A percentile compares a stretch with the other conserved stretches of the same genome.
These are phyloP conservation scores for Danio kyathit DNA, from an alignment of 2,797 vertebrate genomes.

Conservation along the genomic window DNA sequence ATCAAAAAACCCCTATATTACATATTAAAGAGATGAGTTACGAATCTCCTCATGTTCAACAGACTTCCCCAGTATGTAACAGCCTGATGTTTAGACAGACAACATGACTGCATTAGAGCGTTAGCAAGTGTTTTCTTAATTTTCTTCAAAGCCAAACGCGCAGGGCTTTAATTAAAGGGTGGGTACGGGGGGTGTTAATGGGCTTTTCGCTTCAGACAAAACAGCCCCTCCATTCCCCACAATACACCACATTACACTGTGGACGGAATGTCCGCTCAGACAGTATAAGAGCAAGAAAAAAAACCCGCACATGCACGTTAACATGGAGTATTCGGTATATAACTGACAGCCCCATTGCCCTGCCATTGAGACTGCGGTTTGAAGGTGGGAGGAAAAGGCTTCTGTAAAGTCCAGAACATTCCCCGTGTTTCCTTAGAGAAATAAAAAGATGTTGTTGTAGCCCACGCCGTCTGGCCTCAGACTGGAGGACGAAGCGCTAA, in stretches of 20 bases:
- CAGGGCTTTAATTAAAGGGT: conserved; percentile 57
- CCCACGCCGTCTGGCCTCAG: conserved; percentile 51
- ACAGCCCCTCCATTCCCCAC: conserved; percentile 34
- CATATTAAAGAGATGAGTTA: too few relatives aligned
- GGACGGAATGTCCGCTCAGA: conserved; percentile 35
- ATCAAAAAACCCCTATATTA: too few relatives aligned
- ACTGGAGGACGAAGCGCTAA: conserved; percentile 34
- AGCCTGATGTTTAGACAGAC: conserved; percentile 33
- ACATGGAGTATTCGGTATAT: neutral
- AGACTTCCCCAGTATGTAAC: conserved; percentile 8
- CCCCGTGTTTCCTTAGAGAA: conserved; percentile 62
- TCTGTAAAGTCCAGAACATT: conserved; percentile 58
- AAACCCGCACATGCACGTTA: conserved; percentile 26
- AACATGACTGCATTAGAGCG: conserved; percentile 39
- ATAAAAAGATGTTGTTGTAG: conserved; percentile 64
- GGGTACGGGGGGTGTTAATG: conserved; percentile 45
- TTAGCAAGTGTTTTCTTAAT: conserved; percentile 43
- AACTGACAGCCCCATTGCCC: conserved; percentile 43
- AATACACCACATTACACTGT: conserved; percentile 46
- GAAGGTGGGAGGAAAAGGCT: conserved; percentile 63
- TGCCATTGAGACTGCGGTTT: conserved; percentile 58
- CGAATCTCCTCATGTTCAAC: conserved; percentile 25
- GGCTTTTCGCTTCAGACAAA: conserved; percentile 50
- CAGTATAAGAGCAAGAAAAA: conserved; percentile 4
- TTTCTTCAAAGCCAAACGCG: conserved; percentile 52